These are phyloP conservation scores for Herpetotheres cachinnans DNA, from an alignment of 2,113 vertebrate genomes.

Conservation along the genomic window DNA sequence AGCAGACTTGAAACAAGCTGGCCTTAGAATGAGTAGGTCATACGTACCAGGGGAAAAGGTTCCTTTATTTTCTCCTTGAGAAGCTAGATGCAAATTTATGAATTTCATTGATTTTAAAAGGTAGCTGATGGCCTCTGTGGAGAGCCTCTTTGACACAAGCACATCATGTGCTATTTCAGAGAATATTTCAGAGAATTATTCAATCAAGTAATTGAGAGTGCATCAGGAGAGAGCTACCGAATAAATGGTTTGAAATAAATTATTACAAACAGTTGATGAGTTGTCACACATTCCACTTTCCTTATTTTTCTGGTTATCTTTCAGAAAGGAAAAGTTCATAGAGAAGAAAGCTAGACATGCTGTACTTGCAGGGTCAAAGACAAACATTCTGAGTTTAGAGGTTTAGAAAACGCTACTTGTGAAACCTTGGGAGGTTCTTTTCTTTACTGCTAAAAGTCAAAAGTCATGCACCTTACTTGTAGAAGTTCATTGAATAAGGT, in stretches of 20 bases:
- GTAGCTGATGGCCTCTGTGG: conserved; percentile 47
- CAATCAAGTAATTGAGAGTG: conserved; percentile 56
- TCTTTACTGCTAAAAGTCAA: neutral
- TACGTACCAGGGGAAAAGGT: neutral
- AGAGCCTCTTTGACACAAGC: conserved; percentile 61
- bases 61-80: conserved; percentile 58
- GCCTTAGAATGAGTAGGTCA: conserved; percentile 33
- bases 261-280: conserved; percentile 34
- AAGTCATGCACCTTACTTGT: neutral
- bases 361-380: neutral
- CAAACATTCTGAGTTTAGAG: neutral
- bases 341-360: neutral
- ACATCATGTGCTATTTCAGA: conserved; percentile 59
- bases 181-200: conserved; percentile 33
- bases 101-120: conserved; percentile 65
- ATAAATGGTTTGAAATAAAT: conserved; percentile 35
- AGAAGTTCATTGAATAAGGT: neutral
- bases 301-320: conserved; percentile 22
- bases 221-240: conserved; percentile 25
- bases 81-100: conserved; percentile 53
- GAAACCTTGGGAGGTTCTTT: neutral
- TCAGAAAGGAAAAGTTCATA: neutral
- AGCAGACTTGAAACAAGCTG: conserved; percentile 39
- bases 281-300: conserved; percentile 2
- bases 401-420: neutral